These are phyloP conservation scores for Invenusta paracnida DNA, from an alignment of 2,888 invertebrate species.

Conservation along the genomic window DNA sequence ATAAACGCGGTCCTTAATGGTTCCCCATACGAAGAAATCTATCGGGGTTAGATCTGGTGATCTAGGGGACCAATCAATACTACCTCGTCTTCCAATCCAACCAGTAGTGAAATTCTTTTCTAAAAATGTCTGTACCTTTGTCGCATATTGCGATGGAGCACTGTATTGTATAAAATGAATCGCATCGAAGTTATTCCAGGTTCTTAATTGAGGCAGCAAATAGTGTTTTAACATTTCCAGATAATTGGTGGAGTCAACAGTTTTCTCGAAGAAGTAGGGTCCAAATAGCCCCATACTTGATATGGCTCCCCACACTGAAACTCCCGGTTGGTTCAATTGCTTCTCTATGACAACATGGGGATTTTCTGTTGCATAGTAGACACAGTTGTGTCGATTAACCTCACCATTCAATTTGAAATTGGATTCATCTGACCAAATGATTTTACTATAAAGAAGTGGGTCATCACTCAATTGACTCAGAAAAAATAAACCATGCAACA, in stretches of 20 bases:
- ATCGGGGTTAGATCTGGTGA: too few relatives aligned
- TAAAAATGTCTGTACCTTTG: background rate
- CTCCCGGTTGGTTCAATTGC: background rate
- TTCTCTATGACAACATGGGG: background rate
- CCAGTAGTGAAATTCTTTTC: background rate
- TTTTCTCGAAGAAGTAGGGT: background rate
- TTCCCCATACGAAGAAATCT: too few relatives aligned
- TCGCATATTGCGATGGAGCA: background rate
- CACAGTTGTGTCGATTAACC: background rate
- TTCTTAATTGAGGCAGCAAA: background rate
- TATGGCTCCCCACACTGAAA: background rate
- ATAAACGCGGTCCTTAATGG: too few relatives aligned
- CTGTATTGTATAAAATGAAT: background rate
- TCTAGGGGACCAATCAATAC: too few relatives aligned
- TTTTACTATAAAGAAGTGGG: background rate
- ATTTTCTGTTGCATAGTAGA: constrained; percentile 25
- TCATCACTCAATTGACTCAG: background rate
- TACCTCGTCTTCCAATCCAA: background rate
- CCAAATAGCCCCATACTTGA: background rate
- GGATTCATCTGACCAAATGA: background rate
- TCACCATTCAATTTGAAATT: constrained; percentile 22
- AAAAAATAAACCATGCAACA: too few relatives aligned
- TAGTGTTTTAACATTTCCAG: background rate
- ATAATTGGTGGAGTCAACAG: background rate
- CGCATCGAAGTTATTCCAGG: background rate